phyloP scores from a whole-genome alignment of 2,113 vertebrate genomes.

The Callopanchax toddi region DNA sequence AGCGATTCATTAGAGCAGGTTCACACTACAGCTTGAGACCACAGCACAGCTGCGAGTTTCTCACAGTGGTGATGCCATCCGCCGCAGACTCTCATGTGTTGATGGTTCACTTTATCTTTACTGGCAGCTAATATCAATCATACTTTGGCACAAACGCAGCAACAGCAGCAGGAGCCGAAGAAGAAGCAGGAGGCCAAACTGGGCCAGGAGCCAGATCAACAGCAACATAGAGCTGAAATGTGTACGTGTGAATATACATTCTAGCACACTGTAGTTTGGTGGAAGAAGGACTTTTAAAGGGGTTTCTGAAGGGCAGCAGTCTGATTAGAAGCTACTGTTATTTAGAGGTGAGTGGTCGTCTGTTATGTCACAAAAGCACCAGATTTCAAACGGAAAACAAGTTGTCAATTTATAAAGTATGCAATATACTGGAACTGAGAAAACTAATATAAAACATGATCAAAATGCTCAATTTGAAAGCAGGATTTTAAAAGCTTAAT shows the following conservation, averaged over 20 bases:
- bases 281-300: no score
- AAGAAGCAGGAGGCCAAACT: constrained; percentile 35
- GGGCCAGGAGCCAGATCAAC: constrained; percentile 47
- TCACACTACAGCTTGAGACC: constrained; percentile 54
- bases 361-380: no score
- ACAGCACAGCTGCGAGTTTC: constrained; percentile 51
- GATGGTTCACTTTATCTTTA: constrained; percentile 40
- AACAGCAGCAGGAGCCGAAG: constrained; percentile 41
- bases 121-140: constrained; percentile 56
- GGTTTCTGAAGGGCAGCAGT: no score
- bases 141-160: constrained; percentile 25
- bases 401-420: no score
- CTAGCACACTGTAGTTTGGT: background rate
- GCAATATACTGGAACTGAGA: no score
- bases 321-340: no score
- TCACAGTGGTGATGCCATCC: constrained; percentile 30
- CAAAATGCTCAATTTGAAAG: no score
- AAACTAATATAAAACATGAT: no score
- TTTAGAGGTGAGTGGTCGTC: no score
- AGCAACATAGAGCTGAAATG: constrained; percentile 28
- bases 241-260: constrained; percentile 7
- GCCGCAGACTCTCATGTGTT: constrained; percentile 30
- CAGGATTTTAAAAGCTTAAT: no score
- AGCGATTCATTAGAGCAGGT: constrained; percentile 41
- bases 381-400: no score